These are phyloP conservation scores for Herpetotheres cachinnans DNA, from an alignment of 2,113 vertebrate genomes.

Conservation along the genomic window DNA sequence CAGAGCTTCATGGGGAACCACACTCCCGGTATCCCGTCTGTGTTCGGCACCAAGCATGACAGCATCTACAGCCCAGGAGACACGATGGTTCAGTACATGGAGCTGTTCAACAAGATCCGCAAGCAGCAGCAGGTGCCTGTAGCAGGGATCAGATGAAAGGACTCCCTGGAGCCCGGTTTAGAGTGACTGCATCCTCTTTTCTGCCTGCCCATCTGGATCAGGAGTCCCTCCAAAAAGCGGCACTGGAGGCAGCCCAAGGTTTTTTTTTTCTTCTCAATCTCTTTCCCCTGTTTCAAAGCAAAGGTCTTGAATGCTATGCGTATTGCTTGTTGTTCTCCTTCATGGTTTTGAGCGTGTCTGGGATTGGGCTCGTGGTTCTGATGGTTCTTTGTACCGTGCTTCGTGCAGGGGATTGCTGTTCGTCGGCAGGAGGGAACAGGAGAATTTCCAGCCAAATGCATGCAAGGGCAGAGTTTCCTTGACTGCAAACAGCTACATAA, in stretches of 20 bases:
- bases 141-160: slow-evolving; percentile 80
- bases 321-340: neutral
- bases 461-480: neutral
- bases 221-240: neutral
- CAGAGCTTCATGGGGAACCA: slow-evolving; percentile 90
- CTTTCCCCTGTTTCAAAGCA: neutral
- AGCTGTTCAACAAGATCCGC: slow-evolving; percentile 95
- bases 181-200: neutral
- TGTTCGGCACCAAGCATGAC: slow-evolving; percentile 86
- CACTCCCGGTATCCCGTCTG: slow-evolving; percentile 82
- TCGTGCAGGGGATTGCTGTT: accelerated
- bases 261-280: neutral
- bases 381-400: neutral
- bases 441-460: neutral
- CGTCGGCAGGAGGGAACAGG: neutral
- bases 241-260: neutral
- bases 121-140: slow-evolving; percentile 90
- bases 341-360: neutral
- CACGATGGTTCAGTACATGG: slow-evolving; percentile 95
- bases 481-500: neutral
- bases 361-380: neutral
- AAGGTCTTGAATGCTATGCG: accelerated
- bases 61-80: slow-evolving; percentile 84
- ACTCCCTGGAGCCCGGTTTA: neutral
- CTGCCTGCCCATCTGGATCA: neutral